Evolutionary conservation across 2,797 vertebrate genomes (phyloP).

Genomic region (Artibeus jamaicensis): DNA sequence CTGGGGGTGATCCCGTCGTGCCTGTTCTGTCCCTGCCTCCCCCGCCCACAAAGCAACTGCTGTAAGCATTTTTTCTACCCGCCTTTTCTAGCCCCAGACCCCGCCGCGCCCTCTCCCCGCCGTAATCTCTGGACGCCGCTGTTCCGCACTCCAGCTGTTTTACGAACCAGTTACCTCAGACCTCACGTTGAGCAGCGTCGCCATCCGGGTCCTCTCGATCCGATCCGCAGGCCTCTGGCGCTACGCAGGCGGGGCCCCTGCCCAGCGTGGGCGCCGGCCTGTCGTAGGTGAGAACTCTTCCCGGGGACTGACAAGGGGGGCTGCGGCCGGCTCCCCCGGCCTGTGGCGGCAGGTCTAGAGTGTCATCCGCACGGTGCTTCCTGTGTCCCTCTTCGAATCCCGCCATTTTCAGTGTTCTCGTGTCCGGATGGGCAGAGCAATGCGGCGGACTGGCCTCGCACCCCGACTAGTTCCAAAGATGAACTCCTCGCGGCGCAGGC

Average conservation of each 20-base stretch:
- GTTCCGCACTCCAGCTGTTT: constrained; percentile 88
- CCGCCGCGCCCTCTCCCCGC: constrained; percentile 76
- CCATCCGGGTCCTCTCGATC: constrained; percentile 82
- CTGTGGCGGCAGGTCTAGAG: constrained; percentile 78
- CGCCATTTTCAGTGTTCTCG: constrained; percentile 81
- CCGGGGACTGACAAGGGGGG: constrained; percentile 80
- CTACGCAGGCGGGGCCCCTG: constrained; percentile 80
- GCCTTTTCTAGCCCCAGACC: constrained; percentile 69
- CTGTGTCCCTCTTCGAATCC: constrained; percentile 73
- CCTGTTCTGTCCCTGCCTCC: constrained; percentile 81
- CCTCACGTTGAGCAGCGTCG: constrained; percentile 87
- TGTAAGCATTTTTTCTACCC: constrained; percentile 78
- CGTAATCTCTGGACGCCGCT: constrained; percentile 87
- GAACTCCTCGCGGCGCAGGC: constrained; percentile 71
- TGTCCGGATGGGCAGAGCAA: constrained; percentile 57
- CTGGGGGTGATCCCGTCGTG: constrained; percentile 86
- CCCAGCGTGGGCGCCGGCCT: constrained; percentile 61
- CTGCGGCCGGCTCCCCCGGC: constrained; percentile 78
- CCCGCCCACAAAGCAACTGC: constrained; percentile 87
- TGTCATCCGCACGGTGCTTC: constrained; percentile 79
- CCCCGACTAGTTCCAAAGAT: constrained; percentile 67
- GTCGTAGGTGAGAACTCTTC: constrained; percentile 80
- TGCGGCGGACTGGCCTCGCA: constrained; percentile 44
- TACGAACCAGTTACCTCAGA: constrained; percentile 93
- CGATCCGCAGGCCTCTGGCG: too few species aligned